phyloP scores from a whole-genome alignment of 2,113 vertebrate species.

The Hippocampus mohnikei region DNA sequence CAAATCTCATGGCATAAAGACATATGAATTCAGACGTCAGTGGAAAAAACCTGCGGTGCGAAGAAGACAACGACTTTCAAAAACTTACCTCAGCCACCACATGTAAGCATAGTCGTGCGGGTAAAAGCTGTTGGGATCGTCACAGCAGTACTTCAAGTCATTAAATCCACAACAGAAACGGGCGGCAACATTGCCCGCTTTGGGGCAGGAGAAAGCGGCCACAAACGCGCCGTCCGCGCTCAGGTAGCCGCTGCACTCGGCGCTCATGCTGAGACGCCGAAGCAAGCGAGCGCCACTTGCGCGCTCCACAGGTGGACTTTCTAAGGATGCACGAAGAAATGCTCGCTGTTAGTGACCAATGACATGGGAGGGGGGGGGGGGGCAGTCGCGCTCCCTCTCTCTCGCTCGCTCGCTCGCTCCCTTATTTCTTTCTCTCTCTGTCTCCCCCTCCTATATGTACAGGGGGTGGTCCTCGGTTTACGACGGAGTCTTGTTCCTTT shows the following conservation, averaged over 20 bases:
- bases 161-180: constrained; percentile 90
- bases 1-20: too few relatives aligned
- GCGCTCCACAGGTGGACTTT: background rate
- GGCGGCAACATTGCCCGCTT: constrained; percentile 68
- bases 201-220: constrained; percentile 82
- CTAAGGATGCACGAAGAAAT: background rate
- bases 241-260: constrained; percentile 80
- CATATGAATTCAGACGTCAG: too few relatives aligned
- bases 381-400: background rate
- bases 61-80: background rate
- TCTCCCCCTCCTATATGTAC: too few relatives aligned
- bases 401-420: background rate
- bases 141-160: constrained; percentile 90
- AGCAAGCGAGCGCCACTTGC: background rate
- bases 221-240: constrained; percentile 75
- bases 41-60: background rate
- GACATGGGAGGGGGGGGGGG: background rate
- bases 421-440: background rate
- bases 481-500: too few relatives aligned
- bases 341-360: background rate
- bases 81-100: constrained; percentile 91
- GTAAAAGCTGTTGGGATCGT: constrained; percentile 89
- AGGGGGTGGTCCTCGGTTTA: too few relatives aligned
- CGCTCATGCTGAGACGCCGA: constrained; percentile 70
- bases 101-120: constrained; percentile 89